Percentiles rank a stretch among this genome's conserved stretches.
Evolutionary conservation across 1,140 invertebrate species (phyloP).

Genomic region (Drosophila lini): DNA sequence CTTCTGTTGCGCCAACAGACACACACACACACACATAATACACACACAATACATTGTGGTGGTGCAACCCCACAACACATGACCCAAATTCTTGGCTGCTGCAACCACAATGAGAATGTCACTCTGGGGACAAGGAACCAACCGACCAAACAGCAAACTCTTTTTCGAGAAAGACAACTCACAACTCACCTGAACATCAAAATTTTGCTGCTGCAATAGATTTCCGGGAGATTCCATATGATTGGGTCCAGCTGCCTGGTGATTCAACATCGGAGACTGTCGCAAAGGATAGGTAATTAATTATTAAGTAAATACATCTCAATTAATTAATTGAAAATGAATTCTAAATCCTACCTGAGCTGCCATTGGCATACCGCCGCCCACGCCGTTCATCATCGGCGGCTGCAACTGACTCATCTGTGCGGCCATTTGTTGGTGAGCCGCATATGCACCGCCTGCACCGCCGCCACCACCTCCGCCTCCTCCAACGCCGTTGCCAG

Average conservation of each 20-base stretch:
- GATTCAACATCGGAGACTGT: conserved; percentile 81
- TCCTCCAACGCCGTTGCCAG: conserved; percentile 48
- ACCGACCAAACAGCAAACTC: conserved; percentile 3
- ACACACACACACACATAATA: background rate
- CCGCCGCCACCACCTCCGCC: conserved; percentile 32
- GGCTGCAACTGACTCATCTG: conserved; percentile 84
- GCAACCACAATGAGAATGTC: conserved; percentile 34
- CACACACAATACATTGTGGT: background rate
- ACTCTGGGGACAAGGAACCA: conserved; percentile 28
- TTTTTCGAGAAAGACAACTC: background rate
- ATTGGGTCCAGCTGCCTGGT: conserved; percentile 79
- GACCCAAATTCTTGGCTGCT: conserved; percentile 49
- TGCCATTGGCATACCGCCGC: conserved; percentile 82
- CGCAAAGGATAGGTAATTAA: conserved; percentile 6
- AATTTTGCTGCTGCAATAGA: conserved; percentile 84
- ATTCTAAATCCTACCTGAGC: conserved; percentile 67
- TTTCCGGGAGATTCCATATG: conserved; percentile 84
- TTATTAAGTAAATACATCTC: background rate
- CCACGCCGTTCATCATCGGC: conserved; percentile 83
- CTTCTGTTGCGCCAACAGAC: conserved; percentile 45
- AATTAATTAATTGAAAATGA: background rate
- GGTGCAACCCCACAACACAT: conserved; percentile 18
- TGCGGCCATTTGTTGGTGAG: conserved; percentile 81
- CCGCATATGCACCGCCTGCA: conserved; percentile 65
- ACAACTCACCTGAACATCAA: conserved; percentile 84